Base-by-base conservation (phyloP, 2,888 invertebrate species). In the Mechanitis mazaeus region DNA sequence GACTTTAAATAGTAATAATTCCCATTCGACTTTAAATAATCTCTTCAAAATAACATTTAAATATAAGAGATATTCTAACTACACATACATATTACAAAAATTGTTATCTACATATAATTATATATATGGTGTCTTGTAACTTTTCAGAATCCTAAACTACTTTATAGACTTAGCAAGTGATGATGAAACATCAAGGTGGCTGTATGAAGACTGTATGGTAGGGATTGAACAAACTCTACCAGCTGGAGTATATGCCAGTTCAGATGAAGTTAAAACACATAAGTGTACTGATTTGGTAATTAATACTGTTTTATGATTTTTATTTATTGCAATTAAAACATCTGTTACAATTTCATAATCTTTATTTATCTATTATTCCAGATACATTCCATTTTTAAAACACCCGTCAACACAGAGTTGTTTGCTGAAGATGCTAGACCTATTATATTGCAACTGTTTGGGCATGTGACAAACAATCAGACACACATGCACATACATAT, bases 171-270 rank as follows among this genome's bases (percentile, higher is more conserved):
- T 85, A 60, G 69, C 75, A 31, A 68, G 64, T 61, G 71, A 77
- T 6, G 63, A 70, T 42, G 66, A 69, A 12, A 59, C 70, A 3
- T 66, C 71, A 4, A 67, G 58, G 38, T 68, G 72, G 72, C 59
- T 78, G 4, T 78, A 61, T 60, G 73, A 75, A 9, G 75, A 78
- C 55, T 90, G 89, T 58, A 67, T 77, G 0, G 66, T 87, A 0
- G 83, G 79, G 0, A 33, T 90, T 1, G 81, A 85, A 38, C 88
- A 88, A 69, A 66, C 54, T 0, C 62, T 90, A 12, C 89, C 90
- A 0, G 31, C 80, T 0, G 88, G 88, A 2, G 74, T 86, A 0
- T 90, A 75, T 60, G 79, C 77, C 2, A 83, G 83, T 47, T 81
- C 84, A 2, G 86, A 88, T 75, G 87, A 90, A 63, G 68, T 90